Evolutionary conservation across 2,113 vertebrate species (phyloP), one percentile per base, ranked within the genome.

Genomic region (Pitta sordida): DNA sequence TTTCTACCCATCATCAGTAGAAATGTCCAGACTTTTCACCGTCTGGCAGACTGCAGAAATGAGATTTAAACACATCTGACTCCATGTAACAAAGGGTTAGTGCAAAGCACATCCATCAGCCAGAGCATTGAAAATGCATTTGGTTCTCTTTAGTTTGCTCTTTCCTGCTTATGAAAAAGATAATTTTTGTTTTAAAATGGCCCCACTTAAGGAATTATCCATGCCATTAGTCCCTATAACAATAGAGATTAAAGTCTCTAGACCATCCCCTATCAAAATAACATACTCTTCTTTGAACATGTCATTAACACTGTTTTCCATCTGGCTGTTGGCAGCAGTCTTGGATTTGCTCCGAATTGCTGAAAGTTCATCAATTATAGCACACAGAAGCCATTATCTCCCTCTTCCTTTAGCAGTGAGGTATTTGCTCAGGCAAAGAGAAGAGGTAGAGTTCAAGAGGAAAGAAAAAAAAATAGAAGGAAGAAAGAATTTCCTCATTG

Each of bases 271-370:
- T 97, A 95, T 96, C 95, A 96, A 96, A 96, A 96, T 89, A 97
- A 91, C 91, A 96, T 78, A 73, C 92, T 94, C 90, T 78, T 93
- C 96, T 97, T 97, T 97, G 97, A 97, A 95, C 93, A 95, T 88
- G 90, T 97, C 97, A 97, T 97, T 95, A 94, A 96, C 96, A 96
- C 94, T 91, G 89, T 78, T 96, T 93, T 92, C 92, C 97, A 97
- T 97, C 94, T 97, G 96, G 96, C 37, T 95, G 83, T 83, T 97
- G 96, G 95, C 95, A 96, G 94, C 78, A 88, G 90, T 62, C 79
- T 96, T 95, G 94, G 60, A 88, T 93, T 96, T 87, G 85, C 87
- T 94, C 95, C 2, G 85, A 96, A 97, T 94, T 95, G 91, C 92
- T 95, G 86, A 90, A 94, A 96, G 85, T 96, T 96, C 96, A 96